Conservation (phyloP, 2,888 invertebrate genomes). For the Hedychridium roseum region DNA sequence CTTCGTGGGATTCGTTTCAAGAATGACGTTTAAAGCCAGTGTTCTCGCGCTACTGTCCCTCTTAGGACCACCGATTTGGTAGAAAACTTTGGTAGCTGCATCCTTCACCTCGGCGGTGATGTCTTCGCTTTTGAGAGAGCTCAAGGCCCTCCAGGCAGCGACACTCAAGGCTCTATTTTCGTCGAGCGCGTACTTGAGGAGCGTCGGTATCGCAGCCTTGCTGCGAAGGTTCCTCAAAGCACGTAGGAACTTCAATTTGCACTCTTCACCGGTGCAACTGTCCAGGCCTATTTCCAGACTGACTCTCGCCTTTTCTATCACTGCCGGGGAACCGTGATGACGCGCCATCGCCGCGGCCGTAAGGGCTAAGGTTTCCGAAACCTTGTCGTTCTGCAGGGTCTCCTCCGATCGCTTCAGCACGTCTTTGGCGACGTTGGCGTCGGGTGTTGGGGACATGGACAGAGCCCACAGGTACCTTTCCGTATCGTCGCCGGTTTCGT, state of each 20-base stretch:
- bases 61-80: slow-evolving; percentile 66
- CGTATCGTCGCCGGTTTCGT: slow-evolving; percentile 68
- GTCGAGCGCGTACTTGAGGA: slow-evolving; percentile 68
- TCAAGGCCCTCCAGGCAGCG: slow-evolving; percentile 75
- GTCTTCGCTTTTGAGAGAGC: slow-evolving; percentile 63
- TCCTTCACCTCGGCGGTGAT: slow-evolving; percentile 62
- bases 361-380: slow-evolving; percentile 74
- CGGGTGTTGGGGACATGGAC: slow-evolving; percentile 70
- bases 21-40: slow-evolving; percentile 74
- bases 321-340: slow-evolving; percentile 39
- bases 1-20: slow-evolving; percentile 69
- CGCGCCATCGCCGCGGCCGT: slow-evolving; percentile 72
- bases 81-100: slow-evolving; percentile 68
- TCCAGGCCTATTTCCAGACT: slow-evolving; percentile 63
- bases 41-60: slow-evolving; percentile 75
- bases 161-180: slow-evolving; percentile 68
- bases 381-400: slow-evolving; percentile 67
- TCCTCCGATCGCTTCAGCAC: slow-evolving; percentile 65
- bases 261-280: slow-evolving; percentile 68
- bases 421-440: slow-evolving; percentile 70
- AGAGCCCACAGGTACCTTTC: slow-evolving; percentile 81
- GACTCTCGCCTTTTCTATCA: slow-evolving; percentile 48
- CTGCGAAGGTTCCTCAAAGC: slow-evolving; percentile 76
- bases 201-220: slow-evolving; percentile 67
- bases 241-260: slow-evolving; percentile 71